phyloP scores from a whole-genome alignment of 1,140 invertebrate species.

The Chlorops oryzae region DNA sequence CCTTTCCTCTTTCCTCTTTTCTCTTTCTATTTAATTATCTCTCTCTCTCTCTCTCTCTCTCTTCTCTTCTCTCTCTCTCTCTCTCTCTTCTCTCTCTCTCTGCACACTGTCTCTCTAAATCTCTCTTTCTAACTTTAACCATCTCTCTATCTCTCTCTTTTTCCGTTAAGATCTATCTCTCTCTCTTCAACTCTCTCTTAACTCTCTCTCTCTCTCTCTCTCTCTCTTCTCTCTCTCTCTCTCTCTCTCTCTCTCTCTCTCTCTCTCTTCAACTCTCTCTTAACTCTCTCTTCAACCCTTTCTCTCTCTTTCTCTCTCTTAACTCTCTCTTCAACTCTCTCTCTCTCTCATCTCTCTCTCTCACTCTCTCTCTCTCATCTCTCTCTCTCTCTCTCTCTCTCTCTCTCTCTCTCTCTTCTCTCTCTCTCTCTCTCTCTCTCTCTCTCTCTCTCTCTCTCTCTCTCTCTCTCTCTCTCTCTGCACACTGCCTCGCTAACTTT shows the following conservation, averaged over 20 bases:
- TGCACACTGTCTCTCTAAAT: neutral
- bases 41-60: neutral
- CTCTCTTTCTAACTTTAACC: neutral
- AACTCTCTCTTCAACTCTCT: neutral
- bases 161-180: neutral
- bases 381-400: neutral
- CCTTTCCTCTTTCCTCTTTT: neutral
- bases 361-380: neutral
- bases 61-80: neutral
- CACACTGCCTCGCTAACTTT: neutral
- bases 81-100: neutral
- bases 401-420: neutral
- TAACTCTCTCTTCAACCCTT: neutral
- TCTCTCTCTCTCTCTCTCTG: neutral
- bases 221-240: neutral
- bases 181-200: no score
- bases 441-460: neutral
- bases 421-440: neutral
- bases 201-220: neutral
- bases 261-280: no score
- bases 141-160: neutral
- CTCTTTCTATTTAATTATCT: neutral
- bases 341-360: neutral
- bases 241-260: neutral
- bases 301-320: neutral